phyloP scores from a whole-genome alignment of 2,113 vertebrate genomes.

The Hydrochoerus hydrochaeris region DNA sequence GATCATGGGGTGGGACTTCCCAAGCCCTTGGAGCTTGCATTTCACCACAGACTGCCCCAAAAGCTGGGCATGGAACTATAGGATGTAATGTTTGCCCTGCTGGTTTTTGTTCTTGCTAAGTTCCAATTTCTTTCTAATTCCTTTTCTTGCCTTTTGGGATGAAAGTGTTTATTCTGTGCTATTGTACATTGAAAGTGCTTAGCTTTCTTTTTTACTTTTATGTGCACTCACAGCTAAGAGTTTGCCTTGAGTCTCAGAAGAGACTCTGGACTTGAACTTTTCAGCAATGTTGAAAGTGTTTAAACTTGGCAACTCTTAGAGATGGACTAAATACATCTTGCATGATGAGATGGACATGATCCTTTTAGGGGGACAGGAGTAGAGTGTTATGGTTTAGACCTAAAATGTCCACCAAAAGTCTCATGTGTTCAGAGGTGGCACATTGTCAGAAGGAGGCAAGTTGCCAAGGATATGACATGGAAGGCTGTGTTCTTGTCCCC shows the following conservation, averaged over 20 bases:
- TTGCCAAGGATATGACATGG: not conserved
- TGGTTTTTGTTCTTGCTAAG: not conserved
- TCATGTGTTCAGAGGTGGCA: not conserved
- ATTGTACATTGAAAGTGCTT: not conserved
- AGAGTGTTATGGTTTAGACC: not conserved
- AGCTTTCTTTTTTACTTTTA: not conserved
- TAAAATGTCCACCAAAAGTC: not conserved
- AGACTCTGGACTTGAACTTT: not conserved
- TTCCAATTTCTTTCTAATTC: not conserved
- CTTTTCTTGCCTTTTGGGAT: not conserved
- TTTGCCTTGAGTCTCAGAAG: not conserved
- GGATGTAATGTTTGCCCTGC: not conserved
- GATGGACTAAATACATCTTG: not conserved
- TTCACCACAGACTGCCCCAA: not conserved
- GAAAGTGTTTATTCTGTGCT: not conserved
- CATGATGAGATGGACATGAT: not conserved
- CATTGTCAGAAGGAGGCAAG: not conserved
- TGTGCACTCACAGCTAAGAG: not conserved
- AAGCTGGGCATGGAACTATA: not conserved
- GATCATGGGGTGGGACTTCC: not conserved
- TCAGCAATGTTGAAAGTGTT: not conserved
- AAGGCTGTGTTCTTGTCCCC: not conserved
- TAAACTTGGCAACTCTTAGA: not conserved
- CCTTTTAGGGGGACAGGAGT: not conserved
- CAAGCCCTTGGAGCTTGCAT: not conserved